A percentile compares a stretch with the other conserved stretches of the same genome.
phyloP scores from a whole-genome alignment of 2,113 vertebrate species.

The Callorhinus ursinus region DNA sequence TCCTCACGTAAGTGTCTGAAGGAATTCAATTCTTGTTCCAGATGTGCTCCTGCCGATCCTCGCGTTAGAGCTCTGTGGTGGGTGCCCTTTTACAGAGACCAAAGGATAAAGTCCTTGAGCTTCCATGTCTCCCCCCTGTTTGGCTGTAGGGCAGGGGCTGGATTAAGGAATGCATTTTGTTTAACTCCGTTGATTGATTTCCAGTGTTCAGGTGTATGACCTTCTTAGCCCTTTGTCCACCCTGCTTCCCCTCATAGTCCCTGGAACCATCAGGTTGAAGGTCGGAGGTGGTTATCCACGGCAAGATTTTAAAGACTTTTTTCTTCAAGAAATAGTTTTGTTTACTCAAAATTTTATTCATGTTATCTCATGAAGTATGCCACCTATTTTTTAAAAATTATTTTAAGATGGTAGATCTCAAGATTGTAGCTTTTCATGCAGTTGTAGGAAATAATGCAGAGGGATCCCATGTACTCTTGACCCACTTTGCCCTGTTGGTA shows the following conservation, averaged over 20 bases:
- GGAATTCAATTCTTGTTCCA: neutral
- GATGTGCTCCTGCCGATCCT: neutral
- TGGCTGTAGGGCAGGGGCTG: neutral
- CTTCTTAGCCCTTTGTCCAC: neutral
- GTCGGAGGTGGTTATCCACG: neutral
- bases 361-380: neutral
- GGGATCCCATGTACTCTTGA: neutral
- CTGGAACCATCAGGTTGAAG: neutral
- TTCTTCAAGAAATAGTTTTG: neutral
- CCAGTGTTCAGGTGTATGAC: neutral
- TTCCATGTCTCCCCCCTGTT: neutral
- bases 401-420: neutral
- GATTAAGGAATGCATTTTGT: neutral
- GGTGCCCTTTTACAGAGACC: neutral
- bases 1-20: neutral
- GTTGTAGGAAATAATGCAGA: neutral
- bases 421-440: neutral
- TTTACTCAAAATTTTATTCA: neutral
- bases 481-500: neutral
- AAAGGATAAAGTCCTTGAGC: neutral
- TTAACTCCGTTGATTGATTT: neutral
- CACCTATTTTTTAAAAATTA: neutral
- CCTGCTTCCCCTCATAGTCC: fast-evolving
- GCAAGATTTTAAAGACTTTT: neutral
- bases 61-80: fast-evolving